Base-by-base conservation (phyloP, 1,140 invertebrate genomes). In the Aricia agestis region DNA sequence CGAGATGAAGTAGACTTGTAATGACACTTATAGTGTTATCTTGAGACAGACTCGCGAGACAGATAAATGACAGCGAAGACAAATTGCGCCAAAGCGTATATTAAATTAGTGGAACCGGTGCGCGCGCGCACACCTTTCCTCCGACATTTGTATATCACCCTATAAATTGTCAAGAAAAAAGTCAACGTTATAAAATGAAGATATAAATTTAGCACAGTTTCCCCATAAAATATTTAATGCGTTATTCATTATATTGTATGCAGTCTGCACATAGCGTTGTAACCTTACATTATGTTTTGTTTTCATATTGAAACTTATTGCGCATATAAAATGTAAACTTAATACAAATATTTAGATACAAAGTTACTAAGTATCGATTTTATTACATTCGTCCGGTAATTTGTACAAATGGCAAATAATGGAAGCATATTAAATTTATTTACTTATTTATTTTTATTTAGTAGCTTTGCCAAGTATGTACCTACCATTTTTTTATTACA, bases 31-130 rank as follows among this genome's bases (percentile, higher is more conserved):
- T 69, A 25, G 57, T 68, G 52, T 69, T 69, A 69, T 69, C 68
- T 32, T 59, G 57, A 59, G 68, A 63, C 31, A 63, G 59, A 25
- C 59, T 19, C 61, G 68, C 58, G 68, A 63, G 68, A 69, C 68
- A 69, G 58, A 69, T 41, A 63, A 69, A 69, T 69, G 68, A 69
- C 68, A 25, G n/a, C 19, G 61, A 69, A 69, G 68, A 69, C 68
- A 69, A 69, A 69, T 69, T 69, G 58, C 68, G 59, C 58, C 17
- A 41, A 42, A 41, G 61, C 19, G 68, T 61, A 61, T 69, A 63
- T 69, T 36, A 69, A 69, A 69, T 69, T 69, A 69, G 68, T 69
- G 1, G 58, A 69, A 32, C 68, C 57, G 68, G 58, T 69, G 68
- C 18, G 57, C 58, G 58, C n/a, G 18, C 68, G 19, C 68, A 57